Conservation (phyloP, 2,113 vertebrate species). For the Falco punctatus region DNA sequence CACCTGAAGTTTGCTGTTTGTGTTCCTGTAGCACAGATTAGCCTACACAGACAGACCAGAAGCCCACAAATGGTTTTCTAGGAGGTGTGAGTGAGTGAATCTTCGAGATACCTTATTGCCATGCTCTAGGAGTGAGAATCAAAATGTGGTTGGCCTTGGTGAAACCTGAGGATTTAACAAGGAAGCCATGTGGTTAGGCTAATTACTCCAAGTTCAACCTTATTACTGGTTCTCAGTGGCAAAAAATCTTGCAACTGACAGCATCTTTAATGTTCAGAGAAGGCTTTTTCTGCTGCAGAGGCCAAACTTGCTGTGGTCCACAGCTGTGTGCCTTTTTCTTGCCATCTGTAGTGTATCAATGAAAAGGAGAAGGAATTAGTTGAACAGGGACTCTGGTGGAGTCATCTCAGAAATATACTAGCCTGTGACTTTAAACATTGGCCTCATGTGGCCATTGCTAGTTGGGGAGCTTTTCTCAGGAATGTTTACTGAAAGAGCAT, state of each 20-base stretch:
- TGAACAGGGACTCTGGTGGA: background rate
- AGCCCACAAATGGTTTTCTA: background rate
- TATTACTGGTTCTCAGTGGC: background rate
- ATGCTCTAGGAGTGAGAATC: background rate
- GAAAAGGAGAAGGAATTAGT: background rate
- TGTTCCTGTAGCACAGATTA: background rate
- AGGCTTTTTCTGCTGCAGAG: background rate
- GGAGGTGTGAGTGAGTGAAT: background rate
- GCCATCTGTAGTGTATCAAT: background rate
- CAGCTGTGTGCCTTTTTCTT: background rate
- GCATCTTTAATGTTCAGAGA: background rate
- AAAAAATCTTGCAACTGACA: accelerated
- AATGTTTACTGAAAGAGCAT: constrained; percentile 25
- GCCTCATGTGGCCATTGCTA: background rate
- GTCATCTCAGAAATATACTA: background rate
- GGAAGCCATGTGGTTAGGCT: background rate
- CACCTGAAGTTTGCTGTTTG: background rate
- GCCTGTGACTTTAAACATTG: background rate
- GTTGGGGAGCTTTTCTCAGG: background rate
- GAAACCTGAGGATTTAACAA: background rate
- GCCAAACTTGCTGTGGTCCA: background rate
- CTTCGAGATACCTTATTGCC: background rate
- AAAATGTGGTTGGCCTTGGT: background rate
- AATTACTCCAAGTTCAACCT: background rate
- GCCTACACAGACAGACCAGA: background rate